phyloP scores from a whole-genome alignment of 1,140 invertebrate genomes.

The Choristoneura fumiferana region DNA sequence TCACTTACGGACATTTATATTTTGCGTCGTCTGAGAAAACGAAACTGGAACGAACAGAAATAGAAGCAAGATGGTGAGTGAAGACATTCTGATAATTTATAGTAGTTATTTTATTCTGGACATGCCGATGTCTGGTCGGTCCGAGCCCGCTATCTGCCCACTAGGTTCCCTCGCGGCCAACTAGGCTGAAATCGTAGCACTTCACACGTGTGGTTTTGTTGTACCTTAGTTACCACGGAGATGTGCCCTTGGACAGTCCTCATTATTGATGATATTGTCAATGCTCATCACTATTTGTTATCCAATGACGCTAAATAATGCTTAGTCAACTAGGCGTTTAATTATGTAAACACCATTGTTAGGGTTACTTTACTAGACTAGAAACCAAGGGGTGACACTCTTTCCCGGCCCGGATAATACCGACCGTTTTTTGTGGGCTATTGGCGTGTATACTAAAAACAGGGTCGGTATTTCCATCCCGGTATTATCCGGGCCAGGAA shows the following conservation, averaged over 20 bases:
- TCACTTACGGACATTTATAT: slow-evolving; percentile 80
- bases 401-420: too few species aligned
- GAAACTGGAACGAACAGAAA: slow-evolving; percentile 28
- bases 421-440: too few species aligned
- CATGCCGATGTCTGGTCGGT: slow-evolving; percentile 1
- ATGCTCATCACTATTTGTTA: slow-evolving; percentile 30
- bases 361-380: background rate
- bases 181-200: background rate
- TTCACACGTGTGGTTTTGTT: slow-evolving; percentile 25
- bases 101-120: slow-evolving; percentile 12
- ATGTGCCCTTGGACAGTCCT: slow-evolving; percentile 59
- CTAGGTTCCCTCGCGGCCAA: background rate
- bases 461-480: too few species aligned
- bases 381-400: too few species aligned
- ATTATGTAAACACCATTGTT: background rate
- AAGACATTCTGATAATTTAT: slow-evolving; percentile 16
- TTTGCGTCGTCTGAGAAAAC: slow-evolving; percentile 78
- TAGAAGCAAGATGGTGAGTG: slow-evolving; percentile 25
- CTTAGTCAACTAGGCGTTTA: background rate
- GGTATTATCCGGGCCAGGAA: too few species aligned
- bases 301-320: slow-evolving; percentile 16
- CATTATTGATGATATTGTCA: slow-evolving; percentile 49
- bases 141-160: background rate
- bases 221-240: slow-evolving; percentile 61
- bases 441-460: too few species aligned